These are phyloP conservation scores for Eucidaris tribuloides DNA, from an alignment of 35 echinoderm and acorn worm species.

Conservation along the genomic window DNA sequence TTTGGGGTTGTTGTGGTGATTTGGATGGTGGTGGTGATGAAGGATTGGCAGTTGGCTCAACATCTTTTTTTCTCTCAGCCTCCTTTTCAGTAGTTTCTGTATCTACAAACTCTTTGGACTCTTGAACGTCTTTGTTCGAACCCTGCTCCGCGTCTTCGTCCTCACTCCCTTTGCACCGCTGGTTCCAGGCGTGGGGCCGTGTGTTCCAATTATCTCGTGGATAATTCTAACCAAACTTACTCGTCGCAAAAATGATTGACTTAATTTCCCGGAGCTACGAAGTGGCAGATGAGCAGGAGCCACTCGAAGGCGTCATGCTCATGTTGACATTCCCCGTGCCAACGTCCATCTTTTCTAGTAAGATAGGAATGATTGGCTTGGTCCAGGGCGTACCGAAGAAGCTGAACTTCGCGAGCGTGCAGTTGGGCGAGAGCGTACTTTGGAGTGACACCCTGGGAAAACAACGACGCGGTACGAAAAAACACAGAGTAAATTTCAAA, in stretches of 20 bases:
- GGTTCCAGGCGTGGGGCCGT: background rate
- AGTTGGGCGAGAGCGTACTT: constrained; percentile 89
- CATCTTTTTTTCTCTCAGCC: too few species aligned
- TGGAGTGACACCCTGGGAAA: constrained; percentile 73
- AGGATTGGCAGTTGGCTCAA: too few species aligned
- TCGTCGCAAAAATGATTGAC: constrained; percentile 53
- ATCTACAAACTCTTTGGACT: too few species aligned
- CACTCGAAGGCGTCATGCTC: constrained; percentile 93
- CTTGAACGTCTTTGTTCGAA: too few species aligned
- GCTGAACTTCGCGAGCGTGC: constrained; percentile 87
- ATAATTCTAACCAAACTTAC: constrained; percentile 85
- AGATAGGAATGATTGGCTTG: constrained; percentile 87
- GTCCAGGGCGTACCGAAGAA: constrained; percentile 72
- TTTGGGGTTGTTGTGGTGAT: too few species aligned
- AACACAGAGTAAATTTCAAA: too few species aligned
- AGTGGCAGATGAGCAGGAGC: constrained; percentile 87
- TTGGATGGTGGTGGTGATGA: too few species aligned
- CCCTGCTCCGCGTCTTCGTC: background rate
- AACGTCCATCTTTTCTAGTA: constrained; percentile 76
- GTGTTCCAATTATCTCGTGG: constrained; percentile 57
- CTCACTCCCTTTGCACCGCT: background rate
- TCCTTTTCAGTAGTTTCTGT: too few species aligned
- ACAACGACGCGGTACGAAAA: too few species aligned
- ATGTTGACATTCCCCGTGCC: constrained; percentile 90
- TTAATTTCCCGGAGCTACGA: constrained; percentile 51